These are phyloP conservation scores for Orthonychiurus folsomi DNA, from an alignment of 2,888 invertebrate species.

Conservation along the genomic window DNA sequence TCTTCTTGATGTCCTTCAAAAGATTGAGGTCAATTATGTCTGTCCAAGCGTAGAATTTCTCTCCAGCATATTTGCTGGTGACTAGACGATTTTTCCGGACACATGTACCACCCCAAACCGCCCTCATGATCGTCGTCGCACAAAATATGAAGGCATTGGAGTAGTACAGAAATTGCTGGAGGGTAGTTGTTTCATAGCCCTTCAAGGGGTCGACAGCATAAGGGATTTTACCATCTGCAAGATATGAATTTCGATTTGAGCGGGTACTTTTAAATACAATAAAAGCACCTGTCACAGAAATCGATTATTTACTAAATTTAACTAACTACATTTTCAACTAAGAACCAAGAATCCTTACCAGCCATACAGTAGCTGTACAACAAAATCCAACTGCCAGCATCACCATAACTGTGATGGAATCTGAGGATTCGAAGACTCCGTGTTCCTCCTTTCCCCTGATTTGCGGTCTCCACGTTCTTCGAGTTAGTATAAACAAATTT, in stretches of 20 bases:
- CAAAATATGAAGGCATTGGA: slow-evolving; percentile 14
- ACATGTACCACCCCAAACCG: slow-evolving; percentile 22
- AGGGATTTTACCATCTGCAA: slow-evolving; percentile 19
- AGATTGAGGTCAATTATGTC: slow-evolving; percentile 21
- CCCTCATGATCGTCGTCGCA: slow-evolving; percentile 21
- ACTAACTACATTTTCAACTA: too few relatives aligned
- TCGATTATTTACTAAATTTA: too few relatives aligned
- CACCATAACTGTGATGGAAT: slow-evolving; percentile 21
- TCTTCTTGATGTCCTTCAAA: slow-evolving; percentile 28
- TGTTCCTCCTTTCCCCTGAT: slow-evolving; percentile 3
- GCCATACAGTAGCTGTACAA: slow-evolving; percentile 23
- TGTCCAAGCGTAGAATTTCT: slow-evolving; percentile 30
- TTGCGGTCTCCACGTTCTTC: not conserved
- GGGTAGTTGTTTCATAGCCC: slow-evolving; percentile 24
- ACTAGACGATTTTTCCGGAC: slow-evolving; percentile 22
- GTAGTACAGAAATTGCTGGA: slow-evolving; percentile 17
- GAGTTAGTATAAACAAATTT: slow-evolving; percentile 15
- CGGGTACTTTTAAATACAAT: too few relatives aligned
- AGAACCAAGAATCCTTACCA: too few relatives aligned
- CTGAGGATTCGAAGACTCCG: slow-evolving; percentile 16
- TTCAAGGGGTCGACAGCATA: slow-evolving; percentile 32
- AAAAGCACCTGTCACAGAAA: too few relatives aligned
- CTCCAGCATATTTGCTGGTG: slow-evolving; percentile 22
- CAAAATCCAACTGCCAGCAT: slow-evolving; percentile 21
- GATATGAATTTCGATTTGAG: too few relatives aligned